Base-by-base conservation (phyloP, 2,888 invertebrate genomes). In the Pomacea canaliculata region DNA sequence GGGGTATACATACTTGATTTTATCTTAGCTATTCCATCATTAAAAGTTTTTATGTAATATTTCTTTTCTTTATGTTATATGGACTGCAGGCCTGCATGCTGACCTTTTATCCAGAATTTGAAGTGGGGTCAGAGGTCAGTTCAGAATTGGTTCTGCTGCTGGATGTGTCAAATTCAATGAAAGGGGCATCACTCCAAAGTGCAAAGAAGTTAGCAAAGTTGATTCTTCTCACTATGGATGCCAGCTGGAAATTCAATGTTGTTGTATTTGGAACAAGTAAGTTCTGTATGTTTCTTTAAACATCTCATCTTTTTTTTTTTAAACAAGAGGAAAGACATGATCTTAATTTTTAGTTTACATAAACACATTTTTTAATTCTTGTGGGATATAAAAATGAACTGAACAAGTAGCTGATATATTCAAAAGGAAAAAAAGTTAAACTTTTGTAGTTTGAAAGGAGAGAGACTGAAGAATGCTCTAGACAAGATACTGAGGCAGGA, bases 61-160 rank as follows among this genome's bases (percentile, higher is more conserved):
- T 56, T 56, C 7, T 56, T 13, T 10, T 56, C 51, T 56, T 16
- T 16, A 2, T 56, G 10, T 23, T 56, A 56, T 16, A 56, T 70
- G 70, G 69, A 76, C 80, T 83, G 18, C 80, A 91, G 90, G 91
- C 91, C 0, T 90, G 90, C 82, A 91, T 91, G 91, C 79, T 91
- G 83, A 89, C 91, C 49, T 91, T 91, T 82, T 91, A 91, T 82
- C 92, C 92, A 0, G 90, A 91, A 82, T 92, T 92, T 85, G 90
- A 90, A 76, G 83, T 87, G 0, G 80, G 78, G 66, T 84, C 86
- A 73, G 78, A 86, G 48, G 84, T 77, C 73, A 85, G 82, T 73
- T 85, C 82, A 68, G 88, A 83, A 70, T 81, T 91, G 12, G 83
- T 91, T 13, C 85, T 92, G 73, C 79, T 91, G 12, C 78, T 92